Evolutionary conservation across 2,888 invertebrate species (phyloP).

Genomic region (Sesamia inferens): DNA sequence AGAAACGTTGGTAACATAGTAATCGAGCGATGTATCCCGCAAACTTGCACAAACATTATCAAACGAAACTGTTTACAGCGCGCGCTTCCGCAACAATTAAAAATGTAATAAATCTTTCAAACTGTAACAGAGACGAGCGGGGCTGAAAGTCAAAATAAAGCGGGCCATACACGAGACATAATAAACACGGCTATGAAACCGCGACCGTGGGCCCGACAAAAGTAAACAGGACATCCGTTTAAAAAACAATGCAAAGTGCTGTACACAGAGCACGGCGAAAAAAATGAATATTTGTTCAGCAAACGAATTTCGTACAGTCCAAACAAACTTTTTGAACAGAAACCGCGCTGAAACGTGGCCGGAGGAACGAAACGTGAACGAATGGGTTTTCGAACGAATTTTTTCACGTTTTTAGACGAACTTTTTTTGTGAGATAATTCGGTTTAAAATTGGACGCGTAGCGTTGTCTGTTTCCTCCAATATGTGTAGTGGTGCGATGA

Average conservation of each 20-base stretch:
- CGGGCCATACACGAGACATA: conserved; percentile 67
- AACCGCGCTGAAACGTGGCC: conserved; percentile 72
- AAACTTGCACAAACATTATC: conserved; percentile 58
- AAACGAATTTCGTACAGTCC: conserved; percentile 78
- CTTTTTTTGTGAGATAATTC: conserved; percentile 68
- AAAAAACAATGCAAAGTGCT: conserved; percentile 80
- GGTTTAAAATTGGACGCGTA: conserved; percentile 66
- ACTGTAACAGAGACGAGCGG: conserved; percentile 67
- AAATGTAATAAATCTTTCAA: conserved; percentile 70
- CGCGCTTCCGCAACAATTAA: conserved; percentile 60
- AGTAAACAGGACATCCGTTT: conserved; percentile 81
- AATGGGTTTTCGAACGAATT: conserved; percentile 70
- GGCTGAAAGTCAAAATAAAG: conserved; percentile 63
- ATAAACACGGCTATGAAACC: conserved; percentile 74
- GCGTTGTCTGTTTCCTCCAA: conserved; percentile 58
- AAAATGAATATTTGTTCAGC: conserved; percentile 78
- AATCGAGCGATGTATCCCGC: conserved; percentile 47
- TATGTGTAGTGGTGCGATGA: conserved; percentile 43
- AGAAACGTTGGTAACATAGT: conserved; percentile 48
- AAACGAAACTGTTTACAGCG: conserved; percentile 56
- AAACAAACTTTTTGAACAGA: conserved; percentile 78
- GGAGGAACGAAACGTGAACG: conserved; percentile 64
- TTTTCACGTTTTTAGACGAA: conserved; percentile 67
- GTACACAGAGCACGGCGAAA: conserved; percentile 66
- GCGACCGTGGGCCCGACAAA: conserved; percentile 72